A percentile compares a stretch with the other conserved stretches of the same genome.
Conservation (phyloP, 2,113 vertebrate species). For the Tragulus kanchil region DNA sequence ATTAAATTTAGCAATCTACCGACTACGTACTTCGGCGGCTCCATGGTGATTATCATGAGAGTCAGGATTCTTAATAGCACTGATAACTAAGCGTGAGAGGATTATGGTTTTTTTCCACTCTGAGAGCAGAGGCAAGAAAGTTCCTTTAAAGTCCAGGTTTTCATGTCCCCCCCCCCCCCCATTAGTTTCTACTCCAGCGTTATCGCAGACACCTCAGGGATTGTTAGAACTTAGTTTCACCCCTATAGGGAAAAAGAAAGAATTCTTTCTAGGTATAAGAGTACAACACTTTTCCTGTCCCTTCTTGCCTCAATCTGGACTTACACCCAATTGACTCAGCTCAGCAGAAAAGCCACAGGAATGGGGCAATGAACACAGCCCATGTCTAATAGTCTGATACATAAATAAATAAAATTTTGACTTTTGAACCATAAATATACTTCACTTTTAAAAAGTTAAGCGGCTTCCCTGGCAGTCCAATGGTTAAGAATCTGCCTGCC, state of each 20-base stretch:
- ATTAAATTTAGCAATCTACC: conserved; percentile 63
- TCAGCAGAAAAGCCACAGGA: conserved; percentile 31
- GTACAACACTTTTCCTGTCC: background rate
- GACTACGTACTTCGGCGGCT: conserved; percentile 26
- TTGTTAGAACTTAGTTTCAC: conserved; percentile 21
- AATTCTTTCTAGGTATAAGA: background rate
- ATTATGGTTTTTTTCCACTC: background rate
- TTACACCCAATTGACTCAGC: background rate
- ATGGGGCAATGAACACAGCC: background rate
- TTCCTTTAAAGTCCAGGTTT: background rate
- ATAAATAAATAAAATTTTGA: background rate
- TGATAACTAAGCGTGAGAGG: conserved; percentile 53
- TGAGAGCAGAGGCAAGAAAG: background rate
- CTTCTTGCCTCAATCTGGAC: background rate
- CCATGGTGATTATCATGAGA: conserved; percentile 74
- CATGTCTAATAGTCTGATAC: background rate
- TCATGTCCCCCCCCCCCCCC: background rate
- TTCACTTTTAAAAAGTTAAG: conserved; percentile 35
- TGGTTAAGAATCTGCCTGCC: no score
- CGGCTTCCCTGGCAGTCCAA: no score
- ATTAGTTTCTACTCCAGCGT: conserved; percentile 17
- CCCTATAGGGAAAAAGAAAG: background rate
- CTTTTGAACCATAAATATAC: background rate
- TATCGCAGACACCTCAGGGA: background rate
- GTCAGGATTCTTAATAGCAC: conserved; percentile 40